Base-by-base conservation (phyloP, 1,140 invertebrate genomes). In the Lordiphosa clarofinis region DNA sequence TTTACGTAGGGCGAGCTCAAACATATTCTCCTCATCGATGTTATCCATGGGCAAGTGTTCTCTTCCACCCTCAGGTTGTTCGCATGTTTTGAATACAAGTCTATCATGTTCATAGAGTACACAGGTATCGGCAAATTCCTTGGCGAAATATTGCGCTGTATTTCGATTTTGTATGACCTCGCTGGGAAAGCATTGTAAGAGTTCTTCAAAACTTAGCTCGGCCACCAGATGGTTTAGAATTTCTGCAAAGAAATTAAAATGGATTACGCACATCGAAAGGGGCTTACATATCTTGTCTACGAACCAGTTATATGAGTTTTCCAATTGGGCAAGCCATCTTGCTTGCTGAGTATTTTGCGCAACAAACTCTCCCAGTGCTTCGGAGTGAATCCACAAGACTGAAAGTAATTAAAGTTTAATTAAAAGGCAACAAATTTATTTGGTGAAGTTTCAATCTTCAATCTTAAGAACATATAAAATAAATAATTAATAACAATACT, bases 21-120 rank as follows among this genome's bases (percentile, higher is more conserved):
- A 88, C 0, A 87, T 79, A 67, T 88, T 88, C n/a, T 84, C 72
- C 48, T 88, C 87, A 47, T 88, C 87, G 21, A 88, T 84, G 57
- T 87, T 87, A 46, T 88, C 87, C 87, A 88, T 87, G 4, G 87
- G 78, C 39, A 87, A 58, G 37, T 88, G 87, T 5, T 73, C 60
- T 12, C 74, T 40, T 10, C 48, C 46, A 1, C 47, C 64, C 33
- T 53, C 59, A 28, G n/a, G 40, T 15, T 6, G 39, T n/a, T 21
- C 10, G 19, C 13, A 4, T 2, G 19, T 6, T 43, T 73, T 73
- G 21, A 82, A 82, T 6, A 86, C 72, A 15, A 86, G 52, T 42
- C 73, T 54, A 21, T 86, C 82, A 12, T 86, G 71, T 44, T 86
- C 75, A 52, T 82, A 86, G 4, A 84, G 50, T 1, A 84, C 72